A percentile compares a stretch with the other conserved stretches of the same genome.
Evolutionary conservation across 1,140 invertebrate genomes (phyloP).

Genomic region (Solenopsis invicta): DNA sequence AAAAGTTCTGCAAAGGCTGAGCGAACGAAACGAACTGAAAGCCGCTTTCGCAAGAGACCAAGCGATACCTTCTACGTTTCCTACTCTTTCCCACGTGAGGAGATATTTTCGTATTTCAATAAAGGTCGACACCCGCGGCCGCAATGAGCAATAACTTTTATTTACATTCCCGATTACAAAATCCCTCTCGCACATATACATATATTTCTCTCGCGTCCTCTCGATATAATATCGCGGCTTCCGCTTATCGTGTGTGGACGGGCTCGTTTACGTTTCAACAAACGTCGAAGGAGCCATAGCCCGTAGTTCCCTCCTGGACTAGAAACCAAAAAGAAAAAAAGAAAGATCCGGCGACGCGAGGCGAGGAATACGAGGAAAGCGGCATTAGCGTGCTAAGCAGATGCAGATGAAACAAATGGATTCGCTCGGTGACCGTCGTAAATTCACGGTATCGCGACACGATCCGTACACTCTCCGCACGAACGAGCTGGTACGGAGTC

Average conservation of each 20-base stretch:
- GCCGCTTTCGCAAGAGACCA: not conserved
- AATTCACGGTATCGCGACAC: conserved; percentile 84
- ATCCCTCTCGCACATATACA: not conserved
- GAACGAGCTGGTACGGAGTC: conserved; percentile 73
- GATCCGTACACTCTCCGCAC: conserved; percentile 84
- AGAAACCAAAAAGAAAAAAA: not conserved
- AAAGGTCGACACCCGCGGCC: not conserved
- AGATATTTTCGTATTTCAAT: conserved; percentile 15
- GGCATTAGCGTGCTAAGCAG: conserved; percentile 85
- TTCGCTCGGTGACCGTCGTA: conserved; percentile 84
- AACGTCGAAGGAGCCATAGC: not conserved
- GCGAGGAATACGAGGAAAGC: conserved; percentile 65
- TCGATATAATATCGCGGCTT: not conserved
- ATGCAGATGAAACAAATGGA: conserved; percentile 86
- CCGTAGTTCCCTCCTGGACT: not conserved
- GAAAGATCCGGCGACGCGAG: not conserved
- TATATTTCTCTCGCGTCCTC: not conserved
- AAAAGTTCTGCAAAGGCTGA: conserved; percentile 15
- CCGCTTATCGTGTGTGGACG: not conserved
- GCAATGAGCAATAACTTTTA: conserved; percentile 22
- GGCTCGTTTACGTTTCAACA: conserved; percentile 3
- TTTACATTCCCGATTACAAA: not conserved
- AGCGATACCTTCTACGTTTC: conserved; percentile 4
- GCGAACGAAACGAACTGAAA: not conserved
- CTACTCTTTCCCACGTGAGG: conserved; percentile 19